Evolutionary conservation across 2,113 vertebrate species (phyloP), one percentile per base, ranked within the genome.

Genomic region (Amphiprion ocellaris): DNA sequence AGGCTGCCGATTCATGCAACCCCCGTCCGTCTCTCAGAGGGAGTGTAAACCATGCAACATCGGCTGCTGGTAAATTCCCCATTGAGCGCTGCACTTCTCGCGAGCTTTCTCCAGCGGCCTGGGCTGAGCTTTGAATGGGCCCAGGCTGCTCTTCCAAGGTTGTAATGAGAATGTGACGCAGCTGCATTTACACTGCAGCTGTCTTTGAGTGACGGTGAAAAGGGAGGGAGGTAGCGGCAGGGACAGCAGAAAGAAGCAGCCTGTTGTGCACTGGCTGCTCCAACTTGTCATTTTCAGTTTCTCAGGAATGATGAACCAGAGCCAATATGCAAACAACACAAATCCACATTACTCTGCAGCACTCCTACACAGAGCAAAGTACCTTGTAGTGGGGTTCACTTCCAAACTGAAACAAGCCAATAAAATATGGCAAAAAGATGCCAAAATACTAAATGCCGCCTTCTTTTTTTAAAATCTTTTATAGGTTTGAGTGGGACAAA

Each of bases 401-500:
- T 21, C 28, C 21, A 33, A 4, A 37, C 3, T 11, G 17, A 39
- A 16, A 19, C 24, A 9, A 37, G 11, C 17, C 1, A 0, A 23
- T 44, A 2, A 30, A 37, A 64, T 17, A 4, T 16, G 44, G 6
- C 30, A 5, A 23, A 12, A 10, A 44, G 10, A 44, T 23, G 10
- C 37, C 79, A 46, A 74, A 2, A 15, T 23, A 6, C 37, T 82
- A 46, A 77, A 2, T n/a, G 6, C 54, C 21, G 10, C 9, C 53
- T 19, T n/a, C 3, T 77, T 61, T 52, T 15, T 39, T 53, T 33
- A 21, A 21, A 21, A 2, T 76, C 59, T 71, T 21, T 83, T 10
- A 7, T 82, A 99, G 98, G 96, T 98, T 98, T 96, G 97, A 99
- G 94, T 99, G 98, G 98, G 98, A 99, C 96, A 97, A 99, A 95